These are phyloP conservation scores for Lasioglossum oenotherae DNA, from an alignment of 2,888 invertebrate species.

Conservation along the genomic window DNA sequence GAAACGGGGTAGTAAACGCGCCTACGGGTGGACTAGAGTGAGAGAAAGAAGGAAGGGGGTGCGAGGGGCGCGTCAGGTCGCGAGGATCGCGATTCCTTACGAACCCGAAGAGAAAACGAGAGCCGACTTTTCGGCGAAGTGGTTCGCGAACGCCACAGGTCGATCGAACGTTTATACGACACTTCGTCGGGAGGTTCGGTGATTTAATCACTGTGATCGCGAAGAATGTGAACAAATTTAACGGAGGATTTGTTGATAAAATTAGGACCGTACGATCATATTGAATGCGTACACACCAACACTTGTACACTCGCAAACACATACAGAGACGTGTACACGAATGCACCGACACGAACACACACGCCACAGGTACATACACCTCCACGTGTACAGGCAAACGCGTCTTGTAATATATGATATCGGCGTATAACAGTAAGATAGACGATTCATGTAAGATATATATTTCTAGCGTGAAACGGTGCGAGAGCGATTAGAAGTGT, in stretches of 20 bases:
- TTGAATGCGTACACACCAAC: conserved; percentile 20
- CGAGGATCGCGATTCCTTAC: not conserved
- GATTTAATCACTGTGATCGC: conserved; percentile 71
- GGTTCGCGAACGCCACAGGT: conserved; percentile 42
- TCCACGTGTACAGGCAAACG: conserved; percentile 7
- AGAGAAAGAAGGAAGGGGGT: not conserved
- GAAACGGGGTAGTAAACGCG: not conserved
- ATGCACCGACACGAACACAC: not conserved
- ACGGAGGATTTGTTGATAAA: conserved; percentile 52
- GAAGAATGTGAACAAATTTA: conserved; percentile 67
- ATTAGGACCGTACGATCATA: conserved; percentile 48
- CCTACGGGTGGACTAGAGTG: not conserved
- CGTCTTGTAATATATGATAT: conserved; percentile 71
- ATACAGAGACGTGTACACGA: conserved; percentile 9
- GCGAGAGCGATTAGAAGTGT: conserved; percentile 38
- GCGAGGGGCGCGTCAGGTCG: not conserved
- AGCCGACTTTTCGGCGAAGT: conserved; percentile 27
- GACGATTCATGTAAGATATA: conserved; percentile 79
- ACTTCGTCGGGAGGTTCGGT: conserved; percentile 45
- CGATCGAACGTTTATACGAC: conserved; percentile 41
- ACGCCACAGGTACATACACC: not conserved
- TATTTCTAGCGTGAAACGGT: conserved; percentile 70
- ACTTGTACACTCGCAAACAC: conserved; percentile 2
- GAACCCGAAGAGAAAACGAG: not conserved
- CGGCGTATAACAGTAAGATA: conserved; percentile 67